Conservation (phyloP, 2,797 vertebrate genomes). For the Crotalus adamanteus region DNA sequence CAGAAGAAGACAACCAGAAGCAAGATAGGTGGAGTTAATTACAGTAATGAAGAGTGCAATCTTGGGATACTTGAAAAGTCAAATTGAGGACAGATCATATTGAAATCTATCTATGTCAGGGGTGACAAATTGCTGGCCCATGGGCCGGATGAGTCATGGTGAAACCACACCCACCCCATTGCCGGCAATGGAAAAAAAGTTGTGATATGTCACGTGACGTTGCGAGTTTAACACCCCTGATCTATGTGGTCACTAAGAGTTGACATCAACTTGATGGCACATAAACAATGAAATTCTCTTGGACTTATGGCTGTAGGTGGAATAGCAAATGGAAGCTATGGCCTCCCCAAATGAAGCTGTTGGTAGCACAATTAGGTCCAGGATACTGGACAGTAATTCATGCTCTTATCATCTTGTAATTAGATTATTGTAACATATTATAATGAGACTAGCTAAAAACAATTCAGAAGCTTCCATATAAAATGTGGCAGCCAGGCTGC, state of each 20-base stretch:
- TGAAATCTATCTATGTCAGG: neutral
- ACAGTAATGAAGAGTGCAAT: neutral
- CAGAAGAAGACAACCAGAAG: neutral
- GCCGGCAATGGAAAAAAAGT: too few relatives aligned
- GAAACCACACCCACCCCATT: too few relatives aligned
- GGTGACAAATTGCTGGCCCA: too few relatives aligned
- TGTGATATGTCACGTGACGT: too few relatives aligned
- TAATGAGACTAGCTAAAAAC: neutral
- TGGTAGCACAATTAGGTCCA: neutral
- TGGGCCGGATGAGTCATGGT: too few relatives aligned
- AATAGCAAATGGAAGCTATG: neutral
- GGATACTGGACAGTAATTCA: neutral
- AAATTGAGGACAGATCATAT: neutral
- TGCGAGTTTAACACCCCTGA: too few relatives aligned
- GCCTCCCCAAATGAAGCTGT: neutral
- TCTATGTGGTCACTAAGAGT: neutral
- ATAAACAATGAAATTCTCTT: neutral
- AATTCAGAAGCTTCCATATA: neutral
- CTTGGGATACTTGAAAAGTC: neutral
- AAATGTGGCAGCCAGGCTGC: neutral
- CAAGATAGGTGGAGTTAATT: neutral
- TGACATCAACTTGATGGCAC: neutral
- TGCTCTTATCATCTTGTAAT: neutral
- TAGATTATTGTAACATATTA: neutral
- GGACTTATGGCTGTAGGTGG: neutral